These are phyloP conservation scores for Tinamus major DNA, from an alignment of 2,797 vertebrate genomes.

Conservation along the genomic window DNA sequence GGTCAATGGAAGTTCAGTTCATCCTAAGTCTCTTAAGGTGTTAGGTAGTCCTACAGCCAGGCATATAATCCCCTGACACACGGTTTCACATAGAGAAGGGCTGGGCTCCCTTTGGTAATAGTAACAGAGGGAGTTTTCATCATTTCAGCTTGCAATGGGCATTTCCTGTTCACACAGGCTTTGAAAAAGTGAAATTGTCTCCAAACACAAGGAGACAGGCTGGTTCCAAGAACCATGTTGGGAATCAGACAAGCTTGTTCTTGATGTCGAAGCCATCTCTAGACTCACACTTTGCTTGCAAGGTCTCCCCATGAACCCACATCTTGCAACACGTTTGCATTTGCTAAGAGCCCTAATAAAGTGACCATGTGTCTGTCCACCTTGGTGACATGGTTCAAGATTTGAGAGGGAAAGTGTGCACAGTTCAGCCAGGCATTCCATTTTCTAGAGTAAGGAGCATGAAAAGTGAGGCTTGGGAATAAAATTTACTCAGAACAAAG, in stretches of 20 bases:
- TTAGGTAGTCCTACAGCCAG: background rate
- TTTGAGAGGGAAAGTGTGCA: background rate
- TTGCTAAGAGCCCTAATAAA: background rate
- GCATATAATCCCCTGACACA: background rate
- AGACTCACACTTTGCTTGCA: background rate
- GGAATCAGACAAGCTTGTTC: fast-evolving
- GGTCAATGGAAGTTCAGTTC: background rate
- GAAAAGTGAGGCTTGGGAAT: background rate
- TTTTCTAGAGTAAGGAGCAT: background rate
- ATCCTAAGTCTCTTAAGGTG: background rate
- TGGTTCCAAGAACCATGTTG: background rate
- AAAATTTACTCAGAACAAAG: background rate
- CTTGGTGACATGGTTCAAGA: background rate
- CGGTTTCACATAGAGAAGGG: background rate
- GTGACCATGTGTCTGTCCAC: fast-evolving
- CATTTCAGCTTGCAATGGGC: background rate
- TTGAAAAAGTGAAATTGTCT: background rate
- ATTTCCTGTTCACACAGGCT: background rate
- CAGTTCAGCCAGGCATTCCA: background rate
- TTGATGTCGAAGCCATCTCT: background rate
- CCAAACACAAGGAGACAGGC: background rate
- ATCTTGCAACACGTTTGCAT: fast-evolving
- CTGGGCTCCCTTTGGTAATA: background rate
- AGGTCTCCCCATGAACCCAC: background rate
- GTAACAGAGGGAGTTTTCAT: background rate